phyloP scores from a whole-genome alignment of 2,113 vertebrate species.

The Sorex fumeus region DNA sequence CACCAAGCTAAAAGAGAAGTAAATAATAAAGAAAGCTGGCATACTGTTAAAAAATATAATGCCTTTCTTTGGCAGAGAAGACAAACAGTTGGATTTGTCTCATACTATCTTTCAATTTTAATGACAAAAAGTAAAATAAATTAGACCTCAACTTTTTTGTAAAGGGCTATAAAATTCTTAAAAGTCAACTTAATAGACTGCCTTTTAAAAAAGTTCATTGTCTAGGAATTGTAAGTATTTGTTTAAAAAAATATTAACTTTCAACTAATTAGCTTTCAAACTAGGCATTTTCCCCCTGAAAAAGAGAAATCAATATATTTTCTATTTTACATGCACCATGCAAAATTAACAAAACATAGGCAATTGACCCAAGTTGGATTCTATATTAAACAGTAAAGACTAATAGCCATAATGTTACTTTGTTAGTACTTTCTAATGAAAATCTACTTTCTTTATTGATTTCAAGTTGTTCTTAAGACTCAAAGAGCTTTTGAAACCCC shows the following conservation, averaged over 20 bases:
- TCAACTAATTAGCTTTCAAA: slow-evolving; percentile 11
- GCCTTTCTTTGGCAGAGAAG: not conserved
- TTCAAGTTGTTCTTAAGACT: slow-evolving; percentile 25
- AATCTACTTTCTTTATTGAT: not conserved
- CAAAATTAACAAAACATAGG: not conserved
- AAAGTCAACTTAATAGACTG: not conserved
- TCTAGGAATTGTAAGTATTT: not conserved
- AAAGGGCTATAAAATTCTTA: not conserved
- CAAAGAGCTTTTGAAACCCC: not conserved
- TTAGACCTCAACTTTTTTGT: not conserved
- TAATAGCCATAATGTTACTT: not conserved
- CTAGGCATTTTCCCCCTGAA: not conserved
- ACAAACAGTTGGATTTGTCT: not conserved
- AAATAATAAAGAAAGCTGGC: slow-evolving; percentile 6
- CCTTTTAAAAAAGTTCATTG: not conserved
- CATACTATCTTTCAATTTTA: slow-evolving; percentile 24
- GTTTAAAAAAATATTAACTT: slow-evolving; percentile 13
- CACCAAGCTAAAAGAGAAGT: not conserved
- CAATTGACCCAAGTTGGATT: not conserved
- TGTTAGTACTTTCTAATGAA: not conserved
- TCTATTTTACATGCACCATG: not conserved
- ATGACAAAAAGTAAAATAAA: not conserved
- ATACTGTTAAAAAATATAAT: not conserved
- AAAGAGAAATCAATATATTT: not conserved
- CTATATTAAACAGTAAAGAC: not conserved